A percentile compares a stretch with the other conserved stretches of the same genome.
phyloP scores from a whole-genome alignment of 2,113 vertebrate species.

The Phylloscopus trochilus region DNA sequence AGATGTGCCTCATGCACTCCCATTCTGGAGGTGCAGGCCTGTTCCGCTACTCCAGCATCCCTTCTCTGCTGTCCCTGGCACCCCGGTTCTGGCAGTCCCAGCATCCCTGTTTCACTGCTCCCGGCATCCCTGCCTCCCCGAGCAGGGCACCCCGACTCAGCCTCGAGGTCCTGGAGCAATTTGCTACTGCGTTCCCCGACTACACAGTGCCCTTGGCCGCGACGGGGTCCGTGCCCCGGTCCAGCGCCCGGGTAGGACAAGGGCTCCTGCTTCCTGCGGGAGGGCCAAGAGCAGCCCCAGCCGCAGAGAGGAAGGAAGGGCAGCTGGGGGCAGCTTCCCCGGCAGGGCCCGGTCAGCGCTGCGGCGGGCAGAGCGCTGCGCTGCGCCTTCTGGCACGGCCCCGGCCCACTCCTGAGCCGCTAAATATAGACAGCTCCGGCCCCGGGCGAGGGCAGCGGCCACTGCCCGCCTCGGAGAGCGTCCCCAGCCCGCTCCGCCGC shows the following conservation, averaged over 20 bases:
- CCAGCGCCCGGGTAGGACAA: background rate
- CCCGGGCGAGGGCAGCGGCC: background rate
- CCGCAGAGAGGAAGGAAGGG: background rate
- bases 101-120: background rate
- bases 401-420: background rate
- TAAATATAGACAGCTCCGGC: conserved; percentile 50
- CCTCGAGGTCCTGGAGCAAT: background rate
- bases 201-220: background rate
- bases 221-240: background rate
- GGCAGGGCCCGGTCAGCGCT: background rate
- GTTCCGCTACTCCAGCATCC: background rate
- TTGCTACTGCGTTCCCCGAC: fast-evolving
- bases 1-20: background rate
- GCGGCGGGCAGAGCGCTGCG: background rate
- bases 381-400: background rate
- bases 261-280: no score
- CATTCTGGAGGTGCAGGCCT: background rate
- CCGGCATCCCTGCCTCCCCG: background rate
- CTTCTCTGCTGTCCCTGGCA: background rate
- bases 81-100: fast-evolving
- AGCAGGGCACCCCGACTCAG: background rate
- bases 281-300: background rate
- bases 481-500: background rate
- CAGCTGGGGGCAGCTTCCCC: background rate
- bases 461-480: background rate